Evolutionary conservation across 1,140 invertebrate genomes (phyloP), one percentile per base, ranked within the genome.

Genomic region (Chironomus striatipennis): DNA sequence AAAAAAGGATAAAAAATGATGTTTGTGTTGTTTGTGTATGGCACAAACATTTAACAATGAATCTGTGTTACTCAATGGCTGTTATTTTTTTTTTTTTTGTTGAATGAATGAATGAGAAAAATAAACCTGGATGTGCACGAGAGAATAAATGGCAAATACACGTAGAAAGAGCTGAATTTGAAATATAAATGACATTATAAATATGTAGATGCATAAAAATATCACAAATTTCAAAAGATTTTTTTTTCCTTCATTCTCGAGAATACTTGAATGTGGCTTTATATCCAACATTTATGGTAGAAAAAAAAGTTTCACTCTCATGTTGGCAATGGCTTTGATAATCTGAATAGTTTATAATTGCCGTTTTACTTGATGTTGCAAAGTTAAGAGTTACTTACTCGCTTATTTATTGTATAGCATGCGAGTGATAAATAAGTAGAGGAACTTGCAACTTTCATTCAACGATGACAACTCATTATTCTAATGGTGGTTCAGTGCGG

Each of bases 1-100:
- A 70, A 21, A 70, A 70, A 70, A 21, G 20, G 17, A 70, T 20
- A 70, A 70, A 70, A 70, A 70, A 70, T 70, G 17, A 70, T 70
- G 18, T 70, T 70, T 70, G 47, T 70, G 65, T 6, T 70, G 15
- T 7, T 18, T 18, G 0, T 21, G 6, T 15, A n/a, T 70, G 18
- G n/a, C 65, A 17, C 65, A 70, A 70, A 70, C 65, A 70, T 20
- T 70, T 20, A 70, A 70, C 20, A 70, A 57, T 57, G 47, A 57
- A 57, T 57, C 47, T 57, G 47, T 57, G 47, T 15, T 47, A 47
- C 15, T 47, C 43, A 47, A 47, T 47, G 43, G 43, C 15, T 47
- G 8, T 47, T 57, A 12, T 57, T 57, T 10, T 57, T 57, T 57
- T 57, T 10, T 12, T 57, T 34, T 34, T 57, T 15, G 47, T 57